Percentiles rank a stretch among this genome's conserved stretches.
These are phyloP conservation scores for Taenioides sp. DNA, from an alignment of 2,797 vertebrate species.

Conservation along the genomic window DNA sequence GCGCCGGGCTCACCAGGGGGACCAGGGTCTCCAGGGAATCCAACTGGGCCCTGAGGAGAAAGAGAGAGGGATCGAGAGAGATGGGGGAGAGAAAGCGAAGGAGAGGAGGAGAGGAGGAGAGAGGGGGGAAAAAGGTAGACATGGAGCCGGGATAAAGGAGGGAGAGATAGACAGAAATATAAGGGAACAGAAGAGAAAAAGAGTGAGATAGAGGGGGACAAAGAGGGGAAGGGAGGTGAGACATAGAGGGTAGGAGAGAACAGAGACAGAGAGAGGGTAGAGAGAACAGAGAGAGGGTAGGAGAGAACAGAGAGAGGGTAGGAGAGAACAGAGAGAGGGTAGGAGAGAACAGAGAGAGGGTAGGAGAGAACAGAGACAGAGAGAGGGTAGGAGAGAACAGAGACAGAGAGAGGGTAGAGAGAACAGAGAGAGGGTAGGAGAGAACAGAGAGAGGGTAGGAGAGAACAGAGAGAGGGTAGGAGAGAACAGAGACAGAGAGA, in stretches of 20 bases:
- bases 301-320: too few relatives aligned
- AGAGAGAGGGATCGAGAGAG: conserved; percentile 16
- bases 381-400: neutral
- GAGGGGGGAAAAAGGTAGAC: neutral
- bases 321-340: too few relatives aligned
- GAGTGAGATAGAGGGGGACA: too few relatives aligned
- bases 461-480: neutral
- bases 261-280: too few relatives aligned
- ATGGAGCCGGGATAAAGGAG: neutral
- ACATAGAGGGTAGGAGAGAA: neutral
- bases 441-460: too few relatives aligned
- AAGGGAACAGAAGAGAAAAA: too few relatives aligned
- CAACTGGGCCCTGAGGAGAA: conserved; percentile 86
- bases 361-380: too few relatives aligned
- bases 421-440: too few relatives aligned
- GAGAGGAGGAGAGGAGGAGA: neutral
- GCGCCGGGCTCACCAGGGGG: conserved; percentile 94
- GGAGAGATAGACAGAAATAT: neutral
- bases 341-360: too few relatives aligned
- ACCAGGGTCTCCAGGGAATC: conserved; percentile 98
- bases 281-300: neutral
- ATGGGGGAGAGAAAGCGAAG: neutral
- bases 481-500: neutral
- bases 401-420: too few relatives aligned
- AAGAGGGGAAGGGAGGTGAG: neutral